Evolutionary conservation across 2,888 invertebrate species (phyloP).

Genomic region (Strigamia crassipes): DNA sequence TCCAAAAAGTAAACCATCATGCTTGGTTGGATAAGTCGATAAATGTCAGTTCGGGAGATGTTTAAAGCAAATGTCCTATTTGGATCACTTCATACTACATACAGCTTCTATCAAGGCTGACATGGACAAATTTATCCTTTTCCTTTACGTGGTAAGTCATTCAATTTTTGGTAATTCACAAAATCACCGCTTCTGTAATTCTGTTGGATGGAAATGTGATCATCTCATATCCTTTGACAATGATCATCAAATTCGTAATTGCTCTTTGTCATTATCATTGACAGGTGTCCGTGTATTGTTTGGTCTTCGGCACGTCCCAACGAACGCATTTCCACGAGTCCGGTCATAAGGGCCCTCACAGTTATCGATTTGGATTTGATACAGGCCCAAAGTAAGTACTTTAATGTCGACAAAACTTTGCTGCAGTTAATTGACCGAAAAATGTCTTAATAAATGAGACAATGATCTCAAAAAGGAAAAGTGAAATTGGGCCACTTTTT

Average conservation of each 20-base stretch:
- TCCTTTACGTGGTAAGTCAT: not conserved
- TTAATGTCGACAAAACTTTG: not conserved
- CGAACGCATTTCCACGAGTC: conserved; percentile 48
- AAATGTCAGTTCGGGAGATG: not conserved
- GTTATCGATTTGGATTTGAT: conserved; percentile 82
- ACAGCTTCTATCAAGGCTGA: not conserved
- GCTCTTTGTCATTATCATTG: not conserved
- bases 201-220: no score
- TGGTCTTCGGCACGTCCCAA: not conserved
- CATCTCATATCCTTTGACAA: not conserved
- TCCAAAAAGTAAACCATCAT: conserved; percentile 20
- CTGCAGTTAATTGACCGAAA: not conserved
- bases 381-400: conserved; percentile 76
- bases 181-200: not conserved
- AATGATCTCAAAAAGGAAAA: conserved; percentile 6
- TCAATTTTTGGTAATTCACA: not conserved
- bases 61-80: conserved; percentile 10
- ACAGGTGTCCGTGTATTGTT: not conserved
- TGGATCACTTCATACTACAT: not conserved
- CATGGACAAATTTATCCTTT: not conserved
- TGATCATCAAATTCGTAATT: not conserved
- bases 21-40: conserved; percentile 11
- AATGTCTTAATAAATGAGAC: not conserved
- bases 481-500: conserved; percentile 25
- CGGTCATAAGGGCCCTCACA: conserved; percentile 79